Conservation (phyloP, 2,113 vertebrate genomes). For the Cacatua alba region DNA sequence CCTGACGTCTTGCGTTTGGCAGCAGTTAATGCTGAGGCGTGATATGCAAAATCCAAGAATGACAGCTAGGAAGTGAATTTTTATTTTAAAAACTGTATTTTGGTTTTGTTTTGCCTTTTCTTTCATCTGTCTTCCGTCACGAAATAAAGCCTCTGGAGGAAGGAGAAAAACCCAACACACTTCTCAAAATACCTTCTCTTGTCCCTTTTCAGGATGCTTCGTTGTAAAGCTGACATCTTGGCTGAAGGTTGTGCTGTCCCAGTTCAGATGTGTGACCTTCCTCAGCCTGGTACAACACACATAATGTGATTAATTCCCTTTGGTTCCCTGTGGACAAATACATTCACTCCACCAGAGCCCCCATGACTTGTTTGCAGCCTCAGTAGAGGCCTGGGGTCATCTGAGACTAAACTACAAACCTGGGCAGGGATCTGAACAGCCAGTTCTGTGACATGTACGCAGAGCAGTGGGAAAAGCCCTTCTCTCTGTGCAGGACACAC, state of each 20-base stretch:
- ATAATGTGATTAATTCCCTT: conserved; percentile 37
- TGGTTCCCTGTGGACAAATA: conserved; percentile 21
- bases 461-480: background rate
- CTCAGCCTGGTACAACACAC: background rate
- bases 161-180: background rate
- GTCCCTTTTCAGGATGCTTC: background rate
- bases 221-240: background rate
- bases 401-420: background rate
- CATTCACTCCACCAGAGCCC: background rate
- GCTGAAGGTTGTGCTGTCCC: conserved; percentile 11
- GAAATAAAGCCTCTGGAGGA: background rate
- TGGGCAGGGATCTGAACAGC: background rate
- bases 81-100: background rate
- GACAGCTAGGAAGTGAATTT: background rate
- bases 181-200: background rate
- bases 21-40: background rate
- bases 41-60: background rate
- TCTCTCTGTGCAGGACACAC: background rate
- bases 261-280: conserved; percentile 21
- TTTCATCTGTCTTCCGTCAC: accelerated
- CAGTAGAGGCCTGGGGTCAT: conserved; percentile 10
- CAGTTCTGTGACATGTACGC: background rate
- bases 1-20: conserved; percentile 31
- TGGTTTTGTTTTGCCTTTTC: background rate
- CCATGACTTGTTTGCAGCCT: background rate